Percentiles rank a stretch among this genome's conserved stretches.
Conservation (phyloP, 2,113 vertebrate genomes). For the Rafetus swinhoei region DNA sequence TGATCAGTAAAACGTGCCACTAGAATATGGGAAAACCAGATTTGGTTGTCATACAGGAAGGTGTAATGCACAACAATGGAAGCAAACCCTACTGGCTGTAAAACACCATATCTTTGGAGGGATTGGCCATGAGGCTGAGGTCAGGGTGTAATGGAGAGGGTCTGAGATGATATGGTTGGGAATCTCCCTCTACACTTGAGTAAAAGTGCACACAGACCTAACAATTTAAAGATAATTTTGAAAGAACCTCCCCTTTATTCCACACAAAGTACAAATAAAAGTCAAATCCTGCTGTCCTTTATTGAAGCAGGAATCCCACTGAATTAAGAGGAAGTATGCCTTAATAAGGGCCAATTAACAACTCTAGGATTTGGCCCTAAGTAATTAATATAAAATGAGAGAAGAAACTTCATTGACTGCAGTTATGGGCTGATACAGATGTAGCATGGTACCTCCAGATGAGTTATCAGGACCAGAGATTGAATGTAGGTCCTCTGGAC, state of each 20-base stretch:
- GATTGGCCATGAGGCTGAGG: not conserved
- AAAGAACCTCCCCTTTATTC: not conserved
- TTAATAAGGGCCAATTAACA: constrained; percentile 23
- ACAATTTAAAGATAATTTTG: not conserved
- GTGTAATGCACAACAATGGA: not conserved
- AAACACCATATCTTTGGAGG: not conserved
- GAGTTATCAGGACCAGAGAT: not conserved
- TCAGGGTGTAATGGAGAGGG: not conserved
- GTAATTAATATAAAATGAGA: not conserved
- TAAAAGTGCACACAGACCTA: not conserved
- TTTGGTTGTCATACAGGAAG: not conserved
- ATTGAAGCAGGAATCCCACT: constrained; percentile 32
- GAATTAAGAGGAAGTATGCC: constrained; percentile 34
- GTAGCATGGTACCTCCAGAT: not conserved
- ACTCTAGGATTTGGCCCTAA: constrained; percentile 36
- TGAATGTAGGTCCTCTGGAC: not conserved
- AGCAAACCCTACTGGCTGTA: not conserved
- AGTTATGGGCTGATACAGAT: rapidly evolving
- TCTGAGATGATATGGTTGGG: not conserved
- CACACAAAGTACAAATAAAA: not conserved
- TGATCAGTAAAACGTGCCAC: not conserved
- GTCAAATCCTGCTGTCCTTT: constrained; percentile 11
- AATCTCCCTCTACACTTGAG: not conserved
- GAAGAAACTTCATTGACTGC: not conserved
- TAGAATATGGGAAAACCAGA: not conserved